phyloP scores from a whole-genome alignment of 2,888 invertebrate genomes.

The Rutpela maculata region DNA sequence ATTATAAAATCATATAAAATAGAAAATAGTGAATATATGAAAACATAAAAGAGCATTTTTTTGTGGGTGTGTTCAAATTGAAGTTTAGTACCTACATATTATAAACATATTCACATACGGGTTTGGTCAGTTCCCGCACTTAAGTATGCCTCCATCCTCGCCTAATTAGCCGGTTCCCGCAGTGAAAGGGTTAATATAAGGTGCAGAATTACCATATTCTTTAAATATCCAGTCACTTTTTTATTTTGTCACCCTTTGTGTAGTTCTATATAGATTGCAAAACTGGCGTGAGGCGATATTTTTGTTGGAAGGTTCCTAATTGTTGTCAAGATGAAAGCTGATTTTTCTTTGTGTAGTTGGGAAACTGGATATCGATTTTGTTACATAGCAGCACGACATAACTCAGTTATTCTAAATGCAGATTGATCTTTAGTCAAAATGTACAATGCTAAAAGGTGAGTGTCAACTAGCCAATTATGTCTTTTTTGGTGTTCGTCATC shows the following conservation, averaged over 20 bases:
- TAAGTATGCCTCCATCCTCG: no score
- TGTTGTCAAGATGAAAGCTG: constrained; percentile 44
- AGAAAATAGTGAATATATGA: no score
- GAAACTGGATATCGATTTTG: constrained; percentile 29
- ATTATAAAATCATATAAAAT: no score
- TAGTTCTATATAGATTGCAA: constrained; percentile 17
- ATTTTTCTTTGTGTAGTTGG: constrained; percentile 25
- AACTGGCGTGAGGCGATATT: constrained; percentile 29
- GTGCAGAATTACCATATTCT: not conserved
- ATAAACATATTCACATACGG: no score
- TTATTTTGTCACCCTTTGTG: constrained; percentile 6
- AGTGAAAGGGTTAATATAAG: no score
- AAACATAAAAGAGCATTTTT: no score
- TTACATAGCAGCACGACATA: constrained; percentile 11
- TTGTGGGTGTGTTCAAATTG: no score
- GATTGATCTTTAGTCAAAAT: constrained; percentile 21
- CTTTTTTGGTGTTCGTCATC: not conserved
- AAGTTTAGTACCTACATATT: no score
- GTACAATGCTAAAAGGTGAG: constrained; percentile 17
- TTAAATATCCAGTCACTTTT: not conserved
- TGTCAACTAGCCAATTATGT: constrained; percentile 1
- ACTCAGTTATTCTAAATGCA: constrained; percentile 9
- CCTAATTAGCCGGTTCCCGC: no score
- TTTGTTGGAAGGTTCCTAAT: constrained; percentile 35
- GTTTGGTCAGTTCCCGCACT: no score